Evolutionary conservation across 2,888 invertebrate species (phyloP), one percentile per base, ranked within the genome.

Genomic region (Orthosia incerta): DNA sequence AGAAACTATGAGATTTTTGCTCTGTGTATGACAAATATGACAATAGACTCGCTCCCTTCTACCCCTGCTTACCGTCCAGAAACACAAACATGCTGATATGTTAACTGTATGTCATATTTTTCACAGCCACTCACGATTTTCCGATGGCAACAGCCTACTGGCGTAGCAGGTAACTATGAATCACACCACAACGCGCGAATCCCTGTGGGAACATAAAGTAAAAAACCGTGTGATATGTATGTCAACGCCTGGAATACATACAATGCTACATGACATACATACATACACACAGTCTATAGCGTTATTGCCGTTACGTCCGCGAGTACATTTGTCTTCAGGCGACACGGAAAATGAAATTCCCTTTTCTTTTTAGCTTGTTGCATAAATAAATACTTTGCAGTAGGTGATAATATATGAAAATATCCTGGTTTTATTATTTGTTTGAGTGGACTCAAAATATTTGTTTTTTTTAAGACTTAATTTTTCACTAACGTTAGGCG

Each of bases 331-430:
- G 67, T 82, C 74, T 80, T 76, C 51, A 67, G 67, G 59, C 55
- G 55, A 66, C 66, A 72, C 23, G 39, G 67, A 74, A 80, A 74
- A 82, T 82, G 69, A 82, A 77, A 82, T 82, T 82, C 77, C 55
- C 46, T 74, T 66, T 74, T 74, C 62, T 60, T 82, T 69, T 62
- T 74, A 77, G 74, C 64, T 77, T 51, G 26, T 45, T 31, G 59
- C 26, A 55, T 74, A 67, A 71, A 63, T 69, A 70, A 70, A 80
- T 76, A 72, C 61, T 68, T 59, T 57, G 70, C 61, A 68, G 55
- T 71, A 46, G 51, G 51, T 68, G 23, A 70, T 69, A 68, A 66
- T 68, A 79, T 15, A 60, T 48, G 18, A 39, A 61, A 48, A n/a
- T 68, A 13, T 26, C 15, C 12, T 50, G 31, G n/a, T 11, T 50